Evolutionary conservation across 1,140 invertebrate species (phyloP), one percentile per base, ranked within the genome.

Genomic region (Geopemphigus sp.): DNA sequence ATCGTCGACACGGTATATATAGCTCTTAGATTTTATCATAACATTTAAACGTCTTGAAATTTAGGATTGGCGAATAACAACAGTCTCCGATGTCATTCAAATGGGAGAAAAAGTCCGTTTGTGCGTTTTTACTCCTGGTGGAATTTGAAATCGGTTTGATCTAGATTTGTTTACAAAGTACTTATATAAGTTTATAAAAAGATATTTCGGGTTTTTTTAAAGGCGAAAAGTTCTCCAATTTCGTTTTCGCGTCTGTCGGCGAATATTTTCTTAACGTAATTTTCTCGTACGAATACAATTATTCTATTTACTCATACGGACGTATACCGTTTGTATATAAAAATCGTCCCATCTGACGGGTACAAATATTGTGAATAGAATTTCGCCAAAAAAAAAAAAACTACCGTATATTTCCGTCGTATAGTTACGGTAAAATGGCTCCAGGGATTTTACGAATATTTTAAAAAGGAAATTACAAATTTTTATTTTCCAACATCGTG

Each of bases 21-120:
- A 45, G 12, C n/a, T 66, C 32, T 4, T 66, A 45, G 1, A 19
- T 11, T 22, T 66, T 11, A 45, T 45, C 32, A 66, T 66, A 66
- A 66, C 45, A 66, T 66, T 66, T 45, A 45, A 66, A 66, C 63
- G 19, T n/a, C n/a, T 45, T 15, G 39, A 45, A 39, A 45, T 47
- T 50, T 50, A 24, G 22, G 45, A 50, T 1, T 15, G 39, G 32
- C 32, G 24, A 68, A 68, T 4, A 39, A 68, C 47, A 50, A 68
- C 47, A 50, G 39, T 50, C 22, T 5, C 22, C 8, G 8, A n/a
- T 68, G 45, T 68, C 22, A 50, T 68, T 68, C 32, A 45, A 66
- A 66, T 24, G 5, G 50, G 32, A 68, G 50, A 64, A 39, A 68
- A 22, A 24, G 14, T 50, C 5, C 8, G 22, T 68, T 68, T 68